These are phyloP conservation scores for Hipparchia sbordonii DNA, from an alignment of 2,888 invertebrate species.

Conservation along the genomic window DNA sequence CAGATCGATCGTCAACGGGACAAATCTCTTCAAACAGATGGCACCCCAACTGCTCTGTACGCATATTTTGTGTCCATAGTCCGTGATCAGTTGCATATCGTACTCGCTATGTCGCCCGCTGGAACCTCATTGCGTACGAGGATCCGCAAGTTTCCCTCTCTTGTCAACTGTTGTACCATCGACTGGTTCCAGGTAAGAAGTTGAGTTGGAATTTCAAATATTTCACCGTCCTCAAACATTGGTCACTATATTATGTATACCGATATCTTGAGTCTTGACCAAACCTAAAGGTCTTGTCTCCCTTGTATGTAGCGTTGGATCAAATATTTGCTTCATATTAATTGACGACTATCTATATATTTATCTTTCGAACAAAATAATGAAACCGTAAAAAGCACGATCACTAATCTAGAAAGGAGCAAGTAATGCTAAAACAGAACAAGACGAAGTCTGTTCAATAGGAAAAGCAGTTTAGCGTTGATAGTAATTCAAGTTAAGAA, in stretches of 20 bases:
- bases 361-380: too few relatives aligned
- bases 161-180: constrained; percentile 97
- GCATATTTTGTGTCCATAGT: constrained; percentile 95
- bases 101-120: constrained; percentile 95
- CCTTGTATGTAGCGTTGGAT: too few relatives aligned
- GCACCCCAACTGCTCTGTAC: constrained; percentile 94
- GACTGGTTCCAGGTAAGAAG: constrained; percentile 93
- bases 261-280: too few relatives aligned
- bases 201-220: not conserved
- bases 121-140: constrained; percentile 92
- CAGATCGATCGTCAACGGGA: constrained; percentile 94
- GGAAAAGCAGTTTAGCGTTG: not conserved
- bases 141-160: constrained; percentile 94
- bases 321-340: too few relatives aligned
- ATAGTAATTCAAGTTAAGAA: not conserved
- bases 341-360: too few relatives aligned
- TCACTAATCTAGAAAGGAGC: too few relatives aligned
- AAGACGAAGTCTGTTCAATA: too few relatives aligned
- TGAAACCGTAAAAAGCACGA: too few relatives aligned
- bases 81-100: constrained; percentile 94
- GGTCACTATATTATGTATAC: too few relatives aligned
- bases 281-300: too few relatives aligned
- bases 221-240: too few relatives aligned
- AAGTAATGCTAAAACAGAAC: too few relatives aligned
- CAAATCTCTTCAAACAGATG: constrained; percentile 94